Evolutionary conservation across 2,888 invertebrate genomes (phyloP), one percentile per base, ranked within the genome.

Genomic region (Anticlea derivata): DNA sequence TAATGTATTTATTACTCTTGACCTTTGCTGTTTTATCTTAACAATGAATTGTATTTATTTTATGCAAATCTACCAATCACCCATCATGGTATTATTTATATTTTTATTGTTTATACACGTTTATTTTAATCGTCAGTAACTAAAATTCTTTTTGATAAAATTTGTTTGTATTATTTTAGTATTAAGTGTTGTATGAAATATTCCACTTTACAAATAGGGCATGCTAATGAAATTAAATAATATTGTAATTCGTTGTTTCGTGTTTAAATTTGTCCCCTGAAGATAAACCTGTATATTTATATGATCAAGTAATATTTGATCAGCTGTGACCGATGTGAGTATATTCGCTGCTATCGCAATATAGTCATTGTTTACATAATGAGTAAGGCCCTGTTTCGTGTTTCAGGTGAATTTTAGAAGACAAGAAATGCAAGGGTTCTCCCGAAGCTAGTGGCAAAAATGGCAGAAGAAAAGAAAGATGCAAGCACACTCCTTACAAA

Each of bases 381-480:
- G 57, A 63, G 43, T 62, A 55, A 62, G 34, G 12, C 17, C 45
- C 17, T 37, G 26, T 54, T 47, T 52, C 6, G 39, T 63, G 55
- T 73, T 73, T 50, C 73, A 75, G 75, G 58, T 52, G 26, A 13
- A 37, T 8, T 43, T 11, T 39, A 35, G 37, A 30, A 31, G 34
- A 13, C 12, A 38, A 45, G 55, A 45, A 41, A 61, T 64, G 59
- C 51, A 58, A 61, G 56, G 45, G 53, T 13, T 20, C 50, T 31
- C 27, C 38, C 31, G 38, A 31, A 50, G 31, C 38, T 51, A 29
- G 50, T 39, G 47, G 40, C 43, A 51, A 75, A 57, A 59, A 89
- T 90, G 89, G 83, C 80, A 26, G 83, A 83, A 64, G 83, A 83
- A 52, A 86, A 86, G 58, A 86, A 92, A 70, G 88, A 93, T 78